Conservation (phyloP, 53 echinoderm and acorn worm species). For the Holothuria scabra region DNA sequence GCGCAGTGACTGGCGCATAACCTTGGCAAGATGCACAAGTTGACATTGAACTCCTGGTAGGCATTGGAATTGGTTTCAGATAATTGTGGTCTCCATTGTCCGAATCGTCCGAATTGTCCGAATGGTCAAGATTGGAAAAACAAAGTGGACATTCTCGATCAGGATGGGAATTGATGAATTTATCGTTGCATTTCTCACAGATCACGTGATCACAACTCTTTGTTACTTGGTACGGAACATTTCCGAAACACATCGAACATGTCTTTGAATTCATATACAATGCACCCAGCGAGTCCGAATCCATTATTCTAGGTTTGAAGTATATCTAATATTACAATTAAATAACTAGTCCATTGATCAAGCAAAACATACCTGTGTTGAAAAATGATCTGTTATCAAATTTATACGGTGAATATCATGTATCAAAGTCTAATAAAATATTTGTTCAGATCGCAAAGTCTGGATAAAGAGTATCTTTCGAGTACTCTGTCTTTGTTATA, state of each 20-base stretch:
- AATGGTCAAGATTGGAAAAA: too few species aligned
- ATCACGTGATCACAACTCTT: slow-evolving; percentile 14
- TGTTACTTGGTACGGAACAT: background rate
- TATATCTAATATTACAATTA: too few species aligned
- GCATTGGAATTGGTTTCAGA: background rate
- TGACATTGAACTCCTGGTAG: background rate
- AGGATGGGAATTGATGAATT: background rate
- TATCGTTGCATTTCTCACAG: background rate
- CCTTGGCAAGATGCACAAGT: background rate
- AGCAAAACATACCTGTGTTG: too few species aligned
- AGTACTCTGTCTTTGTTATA: too few species aligned
- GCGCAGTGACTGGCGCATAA: background rate
- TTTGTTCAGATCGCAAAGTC: too few species aligned
- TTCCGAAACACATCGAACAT: background rate
- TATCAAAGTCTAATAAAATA: too few species aligned
- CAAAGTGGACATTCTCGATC: slow-evolving; percentile 7
- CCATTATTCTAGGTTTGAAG: too few species aligned
- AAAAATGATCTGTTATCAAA: too few species aligned
- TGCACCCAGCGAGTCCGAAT: too few species aligned
- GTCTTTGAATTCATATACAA: background rate
- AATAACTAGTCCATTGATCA: too few species aligned
- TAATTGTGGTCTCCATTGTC: background rate
- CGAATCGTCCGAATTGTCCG: background rate
- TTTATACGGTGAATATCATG: too few species aligned
- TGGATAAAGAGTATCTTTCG: too few species aligned